phyloP scores from a whole-genome alignment of 1,140 invertebrate species.

The Lordiphosa mommai region DNA sequence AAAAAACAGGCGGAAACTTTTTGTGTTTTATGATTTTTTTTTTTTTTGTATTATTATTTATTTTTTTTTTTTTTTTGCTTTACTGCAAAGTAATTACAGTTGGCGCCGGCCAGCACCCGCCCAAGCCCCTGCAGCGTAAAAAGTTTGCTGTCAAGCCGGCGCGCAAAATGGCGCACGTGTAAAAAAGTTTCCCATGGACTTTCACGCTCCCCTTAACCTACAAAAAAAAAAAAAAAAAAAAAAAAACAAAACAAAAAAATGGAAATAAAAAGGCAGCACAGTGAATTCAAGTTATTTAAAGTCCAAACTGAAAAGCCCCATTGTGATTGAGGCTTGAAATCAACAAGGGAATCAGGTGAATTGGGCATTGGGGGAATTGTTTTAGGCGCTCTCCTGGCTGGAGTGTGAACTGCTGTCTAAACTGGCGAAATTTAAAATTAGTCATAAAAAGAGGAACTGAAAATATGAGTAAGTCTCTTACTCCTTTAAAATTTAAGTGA shows the following conservation, averaged over 20 bases:
- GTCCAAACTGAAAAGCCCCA: neutral
- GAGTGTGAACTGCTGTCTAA: too few relatives aligned
- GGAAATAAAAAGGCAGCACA: conserved; percentile 4
- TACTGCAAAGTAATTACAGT: conserved; percentile 67
- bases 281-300: neutral
- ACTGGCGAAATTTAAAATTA: too few relatives aligned
- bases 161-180: conserved; percentile 47
- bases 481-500: too few relatives aligned
- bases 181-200: conserved; percentile 38
- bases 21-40: conserved; percentile 55
- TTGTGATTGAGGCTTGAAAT: neutral
- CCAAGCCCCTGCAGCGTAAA: conserved; percentile 1
- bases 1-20: conserved; percentile 62
- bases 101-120: conserved; percentile 28
- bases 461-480: too few relatives aligned
- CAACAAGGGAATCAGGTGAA: too few relatives aligned
- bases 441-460: too few relatives aligned
- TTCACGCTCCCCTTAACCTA: neutral
- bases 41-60: conserved; percentile 4
- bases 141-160: conserved; percentile 55
- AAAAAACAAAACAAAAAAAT: neutral
- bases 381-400: too few relatives aligned
- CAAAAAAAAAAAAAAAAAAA: neutral
- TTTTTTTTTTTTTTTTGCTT: conserved; percentile 10
- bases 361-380: too few relatives aligned